Base-by-base conservation (phyloP, 2,888 invertebrate genomes). In the Cylloceria caligata region DNA sequence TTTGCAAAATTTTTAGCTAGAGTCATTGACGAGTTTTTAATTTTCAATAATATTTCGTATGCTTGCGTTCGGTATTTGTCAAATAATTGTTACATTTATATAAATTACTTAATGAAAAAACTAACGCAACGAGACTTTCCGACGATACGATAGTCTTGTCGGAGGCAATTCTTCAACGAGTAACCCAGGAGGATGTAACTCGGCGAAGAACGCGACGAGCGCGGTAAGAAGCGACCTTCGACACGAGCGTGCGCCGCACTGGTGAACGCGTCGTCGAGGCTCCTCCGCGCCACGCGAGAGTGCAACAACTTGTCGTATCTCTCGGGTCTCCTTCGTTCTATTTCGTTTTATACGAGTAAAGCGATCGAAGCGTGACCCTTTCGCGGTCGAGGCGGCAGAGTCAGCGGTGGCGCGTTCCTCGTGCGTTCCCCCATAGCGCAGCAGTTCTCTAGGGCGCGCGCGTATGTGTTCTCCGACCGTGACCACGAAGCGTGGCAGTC, bases 401-500 rank as follows among this genome's bases (percentile, higher is more conserved):
- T 13, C 49, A 49, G 42, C 16, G 57, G 30, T 57, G 60, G 71
- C 80, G 74, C 80, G 86, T 88, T 88, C 87, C 88, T 87, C 87
- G 87, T 74, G 24, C 36, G 34, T 57, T 57, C 68, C 72, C 52
- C 52, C 47, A 30, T 30, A 47, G 75, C 78, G 74, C 80, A 73
- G 67, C 65, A 83, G 81, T 83, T 77, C 73, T 34, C 24, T 45
- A 49, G 55, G 75, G 71, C 68, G 67, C 74, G 49, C 73, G 67
- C 62, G n/a, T 62, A 64, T 75, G 78, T 87, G 88, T 88, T 89
- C 91, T 89, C 89, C 90, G 91, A 90, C 89, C 90, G 90, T 92
- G 89, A 90, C 89, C 90, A 91, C 88, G 87, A 89, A 91, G 92
- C 91, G 91, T 92, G 92, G 91, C 91, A 87, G 90, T 87, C 90